phyloP scores from a whole-genome alignment of 2,113 vertebrate genomes.

The Etia nguti region DNA sequence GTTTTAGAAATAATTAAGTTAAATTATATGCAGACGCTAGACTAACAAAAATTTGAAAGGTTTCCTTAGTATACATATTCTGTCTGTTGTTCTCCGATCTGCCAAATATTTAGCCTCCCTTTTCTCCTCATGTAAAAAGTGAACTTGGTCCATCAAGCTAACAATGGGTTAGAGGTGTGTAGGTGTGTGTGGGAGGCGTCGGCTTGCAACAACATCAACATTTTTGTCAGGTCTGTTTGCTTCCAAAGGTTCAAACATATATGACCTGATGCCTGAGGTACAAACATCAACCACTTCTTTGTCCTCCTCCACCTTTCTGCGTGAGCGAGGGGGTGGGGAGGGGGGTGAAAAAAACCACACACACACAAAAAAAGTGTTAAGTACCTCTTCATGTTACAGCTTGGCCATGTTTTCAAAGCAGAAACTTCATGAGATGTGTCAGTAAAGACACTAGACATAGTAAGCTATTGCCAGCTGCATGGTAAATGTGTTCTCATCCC shows the following conservation, averaged over 20 bases:
- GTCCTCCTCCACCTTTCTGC: not conserved
- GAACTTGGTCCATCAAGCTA: slow-evolving; percentile 4
- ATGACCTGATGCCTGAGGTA: not conserved
- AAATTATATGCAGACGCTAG: too few species aligned
- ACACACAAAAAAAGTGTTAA: not conserved
- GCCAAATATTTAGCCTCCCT: not conserved
- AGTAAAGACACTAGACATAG: not conserved
- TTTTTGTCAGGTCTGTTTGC: slow-evolving; percentile 11
- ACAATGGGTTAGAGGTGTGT: slow-evolving; percentile 50
- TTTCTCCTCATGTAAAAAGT: not conserved
- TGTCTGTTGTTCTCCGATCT: not conserved
- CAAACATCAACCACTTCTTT: not conserved
- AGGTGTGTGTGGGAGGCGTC: slow-evolving; percentile 51
- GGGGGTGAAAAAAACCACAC: accelerated
- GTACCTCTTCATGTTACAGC: not conserved
- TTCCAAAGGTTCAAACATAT: slow-evolving; percentile 26
- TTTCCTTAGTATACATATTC: not conserved
- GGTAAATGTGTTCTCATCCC: not conserved
- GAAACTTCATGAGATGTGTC: not conserved
- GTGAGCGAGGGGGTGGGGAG: not conserved
- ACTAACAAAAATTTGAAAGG: not conserved
- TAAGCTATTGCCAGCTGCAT: not conserved
- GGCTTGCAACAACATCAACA: slow-evolving; percentile 43
- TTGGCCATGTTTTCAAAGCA: not conserved
- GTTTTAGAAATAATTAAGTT: not conserved